Conservation (phyloP, 2,888 invertebrate species). For the Aspidiotus rigidus region DNA sequence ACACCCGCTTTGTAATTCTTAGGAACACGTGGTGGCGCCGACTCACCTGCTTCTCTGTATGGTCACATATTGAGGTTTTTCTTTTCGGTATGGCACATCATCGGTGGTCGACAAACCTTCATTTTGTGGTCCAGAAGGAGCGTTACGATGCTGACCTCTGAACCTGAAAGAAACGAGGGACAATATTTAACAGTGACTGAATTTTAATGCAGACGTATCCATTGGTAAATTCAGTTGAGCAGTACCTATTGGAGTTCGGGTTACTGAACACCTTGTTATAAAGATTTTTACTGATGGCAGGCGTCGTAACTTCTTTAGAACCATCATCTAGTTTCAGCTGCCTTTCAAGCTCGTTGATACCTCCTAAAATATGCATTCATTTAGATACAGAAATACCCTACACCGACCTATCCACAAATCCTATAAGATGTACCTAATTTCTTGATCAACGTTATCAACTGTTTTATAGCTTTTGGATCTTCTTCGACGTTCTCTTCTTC, state of each 20-base stretch:
- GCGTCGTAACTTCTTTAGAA: conserved; percentile 45
- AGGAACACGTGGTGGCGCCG: background rate
- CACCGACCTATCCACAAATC: too few relatives aligned
- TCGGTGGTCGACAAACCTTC: conserved; percentile 45
- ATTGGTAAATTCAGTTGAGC: background rate
- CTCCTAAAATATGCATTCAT: conserved; percentile 48
- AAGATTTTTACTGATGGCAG: conserved; percentile 59
- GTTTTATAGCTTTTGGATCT: conserved; percentile 70
- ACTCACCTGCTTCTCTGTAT: conserved; percentile 52
- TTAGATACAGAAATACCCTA: too few relatives aligned
- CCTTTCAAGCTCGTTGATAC: conserved; percentile 75
- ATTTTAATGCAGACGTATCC: background rate
- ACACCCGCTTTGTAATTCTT: background rate
- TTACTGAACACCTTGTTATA: conserved; percentile 60
- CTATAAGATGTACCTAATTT: conserved; percentile 58
- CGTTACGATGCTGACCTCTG: conserved; percentile 46
- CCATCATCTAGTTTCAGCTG: conserved; percentile 53
- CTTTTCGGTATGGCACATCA: conserved; percentile 42
- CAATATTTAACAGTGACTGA: background rate
- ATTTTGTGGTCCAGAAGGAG: conserved; percentile 51
- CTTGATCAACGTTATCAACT: conserved; percentile 70
- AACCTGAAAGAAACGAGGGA: conserved; percentile 36
- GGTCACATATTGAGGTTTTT: conserved; percentile 58
- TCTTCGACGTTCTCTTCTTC: conserved; percentile 46
- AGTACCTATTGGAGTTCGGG: conserved; percentile 35